phyloP scores from a whole-genome alignment of 2,113 vertebrate genomes.

The Esox niger region DNA sequence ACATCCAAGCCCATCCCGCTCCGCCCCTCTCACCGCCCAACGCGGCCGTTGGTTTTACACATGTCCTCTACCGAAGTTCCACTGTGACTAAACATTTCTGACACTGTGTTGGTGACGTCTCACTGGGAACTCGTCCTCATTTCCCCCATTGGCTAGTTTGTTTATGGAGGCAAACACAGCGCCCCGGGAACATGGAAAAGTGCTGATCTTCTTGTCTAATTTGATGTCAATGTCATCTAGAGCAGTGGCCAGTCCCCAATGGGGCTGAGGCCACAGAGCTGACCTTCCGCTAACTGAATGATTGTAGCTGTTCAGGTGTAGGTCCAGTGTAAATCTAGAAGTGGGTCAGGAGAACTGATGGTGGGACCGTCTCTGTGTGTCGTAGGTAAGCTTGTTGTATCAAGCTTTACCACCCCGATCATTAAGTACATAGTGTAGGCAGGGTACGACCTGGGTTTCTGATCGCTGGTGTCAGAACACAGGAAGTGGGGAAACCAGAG shows the following conservation, averaged over 20 bases:
- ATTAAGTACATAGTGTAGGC: no score
- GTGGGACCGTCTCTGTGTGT: no score
- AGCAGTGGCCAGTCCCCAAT: not conserved
- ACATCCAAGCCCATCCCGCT: not conserved
- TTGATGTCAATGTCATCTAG: not conserved
- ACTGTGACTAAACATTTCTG: constrained; percentile 43
- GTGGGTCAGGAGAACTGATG: no score
- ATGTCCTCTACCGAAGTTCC: constrained; percentile 52
- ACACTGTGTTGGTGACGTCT: constrained; percentile 31
- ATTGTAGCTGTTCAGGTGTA: no score
- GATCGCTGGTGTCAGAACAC: constrained; percentile 52
- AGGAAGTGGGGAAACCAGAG: constrained; percentile 65
- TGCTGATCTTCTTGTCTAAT: not conserved
- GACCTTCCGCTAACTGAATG: no score
- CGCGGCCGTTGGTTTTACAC: not conserved
- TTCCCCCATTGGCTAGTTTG: constrained; percentile 26
- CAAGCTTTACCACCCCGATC: no score
- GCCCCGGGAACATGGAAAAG: constrained; percentile 4
- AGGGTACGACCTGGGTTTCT: not conserved
- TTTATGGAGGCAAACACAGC: constrained; percentile 37
- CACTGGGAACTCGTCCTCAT: constrained; percentile 31
- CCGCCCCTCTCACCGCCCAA: not conserved
- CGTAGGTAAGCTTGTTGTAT: no score
- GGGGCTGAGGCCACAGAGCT: not conserved
- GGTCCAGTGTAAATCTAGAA: no score